Conservation (phyloP, 2,113 vertebrate species). For the Pyrgilauda ruficollis region DNA sequence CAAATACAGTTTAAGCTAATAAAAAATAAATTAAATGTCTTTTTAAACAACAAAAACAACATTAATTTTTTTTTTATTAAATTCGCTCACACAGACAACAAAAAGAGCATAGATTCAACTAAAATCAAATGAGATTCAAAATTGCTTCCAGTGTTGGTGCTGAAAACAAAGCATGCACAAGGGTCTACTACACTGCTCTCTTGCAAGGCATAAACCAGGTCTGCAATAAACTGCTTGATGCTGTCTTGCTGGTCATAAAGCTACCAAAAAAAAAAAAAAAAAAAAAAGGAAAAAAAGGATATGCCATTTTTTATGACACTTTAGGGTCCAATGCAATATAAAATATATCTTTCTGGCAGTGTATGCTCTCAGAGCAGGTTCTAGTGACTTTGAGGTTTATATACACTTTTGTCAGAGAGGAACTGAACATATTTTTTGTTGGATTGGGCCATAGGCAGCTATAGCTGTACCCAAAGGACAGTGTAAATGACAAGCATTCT, state of each 20-base stretch:
- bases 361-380: neutral
- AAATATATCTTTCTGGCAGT: conserved; percentile 18
- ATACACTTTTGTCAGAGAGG: neutral
- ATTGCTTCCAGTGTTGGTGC: conserved; percentile 5
- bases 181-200: conserved; percentile 23
- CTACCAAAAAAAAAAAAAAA: conserved; percentile 25
- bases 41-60: neutral
- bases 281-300: neutral
- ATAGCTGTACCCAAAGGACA: conserved; percentile 27
- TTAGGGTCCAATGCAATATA: conserved; percentile 65
- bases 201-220: conserved; percentile 46
- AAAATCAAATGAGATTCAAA: conserved; percentile 47
- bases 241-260: conserved; percentile 46
- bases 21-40: neutral
- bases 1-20: neutral
- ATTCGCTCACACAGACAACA: conserved; percentile 2
- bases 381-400: conserved; percentile 47
- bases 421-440: conserved; percentile 60
- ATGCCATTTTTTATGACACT: conserved; percentile 73
- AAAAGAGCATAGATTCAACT: conserved; percentile 13
- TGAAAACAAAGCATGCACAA: conserved; percentile 47
- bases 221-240: conserved; percentile 58
- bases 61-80: neutral
- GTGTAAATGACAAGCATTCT: neutral
- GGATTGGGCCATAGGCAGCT: conserved; percentile 52